These are phyloP conservation scores for Ernsta delagoae DNA, from an alignment of 2,888 invertebrate species.

Conservation along the genomic window DNA sequence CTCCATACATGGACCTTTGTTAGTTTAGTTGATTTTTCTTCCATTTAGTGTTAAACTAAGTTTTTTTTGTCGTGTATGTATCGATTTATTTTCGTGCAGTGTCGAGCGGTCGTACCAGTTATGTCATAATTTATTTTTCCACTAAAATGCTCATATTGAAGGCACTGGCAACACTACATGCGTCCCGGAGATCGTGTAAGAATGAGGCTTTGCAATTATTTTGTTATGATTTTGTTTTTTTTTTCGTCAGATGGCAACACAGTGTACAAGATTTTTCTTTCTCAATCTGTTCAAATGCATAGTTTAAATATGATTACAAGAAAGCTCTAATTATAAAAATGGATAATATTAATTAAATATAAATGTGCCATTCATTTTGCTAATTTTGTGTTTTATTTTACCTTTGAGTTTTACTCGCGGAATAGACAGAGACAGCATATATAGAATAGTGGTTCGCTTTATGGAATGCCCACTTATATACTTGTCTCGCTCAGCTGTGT, in stretches of 20 bases:
- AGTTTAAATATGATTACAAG: conserved; percentile 79
- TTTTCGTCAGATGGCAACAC: conserved; percentile 58
- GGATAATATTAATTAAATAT: conserved; percentile 85
- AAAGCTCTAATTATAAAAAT: conserved; percentile 84
- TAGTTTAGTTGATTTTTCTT: conserved; percentile 80
- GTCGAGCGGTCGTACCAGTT: conserved; percentile 42
- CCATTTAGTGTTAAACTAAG: conserved; percentile 77
- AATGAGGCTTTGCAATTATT: conserved; percentile 60
- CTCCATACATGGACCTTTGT: conserved; percentile 53
- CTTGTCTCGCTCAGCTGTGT: too few relatives aligned
- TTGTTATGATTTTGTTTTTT: conserved; percentile 53
- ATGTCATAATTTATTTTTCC: conserved; percentile 62
- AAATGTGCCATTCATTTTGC: conserved; percentile 86
- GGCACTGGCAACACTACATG: conserved; percentile 54
- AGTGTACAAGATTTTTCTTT: conserved; percentile 43
- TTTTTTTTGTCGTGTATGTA: conserved; percentile 59
- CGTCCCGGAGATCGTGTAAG: conserved; percentile 71
- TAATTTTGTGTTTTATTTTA: conserved; percentile 79
- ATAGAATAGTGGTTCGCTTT: too few relatives aligned
- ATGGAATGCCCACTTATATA: too few relatives aligned
- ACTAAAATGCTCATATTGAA: conserved; percentile 57
- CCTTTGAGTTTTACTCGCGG: background rate
- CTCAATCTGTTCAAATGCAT: conserved; percentile 72
- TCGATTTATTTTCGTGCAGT: conserved; percentile 51
- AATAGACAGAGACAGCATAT: too few relatives aligned